Conservation (phyloP, 2,113 vertebrate genomes). For the Callipepla squamata region DNA sequence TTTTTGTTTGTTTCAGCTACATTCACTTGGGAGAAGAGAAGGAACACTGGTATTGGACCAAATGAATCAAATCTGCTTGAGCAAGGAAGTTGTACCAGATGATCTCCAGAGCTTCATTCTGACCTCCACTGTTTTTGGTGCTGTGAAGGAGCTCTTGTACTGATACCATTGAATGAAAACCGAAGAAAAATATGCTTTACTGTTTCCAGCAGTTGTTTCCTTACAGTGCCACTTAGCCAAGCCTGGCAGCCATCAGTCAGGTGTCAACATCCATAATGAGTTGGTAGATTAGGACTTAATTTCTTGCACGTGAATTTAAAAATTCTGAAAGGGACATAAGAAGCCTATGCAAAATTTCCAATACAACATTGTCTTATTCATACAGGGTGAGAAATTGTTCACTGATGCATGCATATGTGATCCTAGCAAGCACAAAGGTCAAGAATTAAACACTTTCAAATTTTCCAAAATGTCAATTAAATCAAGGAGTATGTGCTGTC, state of each 20-base stretch:
- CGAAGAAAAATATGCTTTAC: neutral
- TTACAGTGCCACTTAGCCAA: rapidly evolving
- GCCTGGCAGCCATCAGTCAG: neutral
- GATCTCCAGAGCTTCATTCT: neutral
- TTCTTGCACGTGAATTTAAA: neutral
- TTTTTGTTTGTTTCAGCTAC: neutral
- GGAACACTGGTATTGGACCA: neutral
- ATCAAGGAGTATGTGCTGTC: constrained; percentile 5
- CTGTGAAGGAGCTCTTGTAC: neutral
- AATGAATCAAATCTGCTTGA: neutral
- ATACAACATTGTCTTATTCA: neutral
- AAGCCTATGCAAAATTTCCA: neutral
- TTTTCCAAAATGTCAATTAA: neutral
- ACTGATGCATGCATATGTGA: neutral
- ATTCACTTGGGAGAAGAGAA: neutral
- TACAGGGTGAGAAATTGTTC: neutral
- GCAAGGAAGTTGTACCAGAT: neutral
- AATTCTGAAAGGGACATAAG: neutral
- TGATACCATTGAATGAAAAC: neutral
- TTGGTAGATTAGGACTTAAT: neutral
- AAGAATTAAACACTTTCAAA: constrained; percentile 35
- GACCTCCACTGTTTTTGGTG: neutral
- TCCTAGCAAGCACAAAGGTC: constrained; percentile 54
- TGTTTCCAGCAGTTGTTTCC: neutral
- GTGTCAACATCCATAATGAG: neutral